Evolutionary conservation across 2,888 invertebrate species (phyloP), one percentile per base, ranked within the genome.

Genomic region (Ariolimax columbianus): DNA sequence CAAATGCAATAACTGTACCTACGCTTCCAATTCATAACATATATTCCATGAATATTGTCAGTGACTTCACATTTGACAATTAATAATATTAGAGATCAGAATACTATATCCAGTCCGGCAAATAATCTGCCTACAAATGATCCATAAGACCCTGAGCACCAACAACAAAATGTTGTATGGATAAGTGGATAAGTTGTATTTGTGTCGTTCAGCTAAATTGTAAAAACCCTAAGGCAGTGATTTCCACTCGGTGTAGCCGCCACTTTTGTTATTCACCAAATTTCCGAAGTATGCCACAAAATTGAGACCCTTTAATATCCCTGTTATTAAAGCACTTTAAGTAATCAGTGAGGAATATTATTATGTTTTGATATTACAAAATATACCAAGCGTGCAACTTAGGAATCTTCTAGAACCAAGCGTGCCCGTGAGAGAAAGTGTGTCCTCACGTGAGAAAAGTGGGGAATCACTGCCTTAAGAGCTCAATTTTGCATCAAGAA

Each of bases 131-230:
- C 33, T 47, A 17, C 30, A 51, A 33, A 51, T 51, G 33, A 17
- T 75, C 51, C 51, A 33, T 33, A 75, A 75, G 51, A 51, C 33
- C 75, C 75, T 75, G 75, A 75, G 75, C 75, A 51, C 75, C 51
- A 75, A 33, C 33, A 75, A 75, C 51, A 75, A 75, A 51, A 33
- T 19, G 51, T 33, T 75, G 75, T 33, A 51, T 51, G 51, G 75
- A 75, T 33, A 75, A 33, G 36, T 23, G 23, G n/a, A n/a, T n/a
- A n/a, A 55, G 55, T 55, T 55, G 55, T 43, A n/a, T 43, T 43
- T 43, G 73, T 40, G 40, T 40, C 9, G 36, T 36, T 70, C 38
- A 23, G n/a, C n/a, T 23, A 73, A 43, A 3, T 43, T 2, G 23
- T 51, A 26, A 36, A 40, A 72, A 19, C 72, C 72, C 40, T 40